Conservation (phyloP, 2,797 vertebrate species). For the Malurus splendens region DNA sequence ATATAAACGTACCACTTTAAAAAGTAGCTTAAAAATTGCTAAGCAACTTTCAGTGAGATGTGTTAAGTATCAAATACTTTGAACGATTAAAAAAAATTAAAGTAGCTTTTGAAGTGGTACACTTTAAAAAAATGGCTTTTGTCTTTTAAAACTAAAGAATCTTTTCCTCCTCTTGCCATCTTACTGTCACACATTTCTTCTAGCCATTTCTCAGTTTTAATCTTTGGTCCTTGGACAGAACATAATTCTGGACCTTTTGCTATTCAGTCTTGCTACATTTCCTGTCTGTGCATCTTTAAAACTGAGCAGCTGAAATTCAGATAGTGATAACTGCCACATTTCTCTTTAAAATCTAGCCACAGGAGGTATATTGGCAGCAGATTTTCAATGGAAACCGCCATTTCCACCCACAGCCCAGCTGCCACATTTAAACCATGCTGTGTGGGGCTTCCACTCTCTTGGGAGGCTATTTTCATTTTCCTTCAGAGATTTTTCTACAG, state of each 20-base stretch:
- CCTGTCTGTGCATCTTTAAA: background rate
- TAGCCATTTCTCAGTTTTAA: background rate
- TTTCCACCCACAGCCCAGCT: slow-evolving; percentile 51
- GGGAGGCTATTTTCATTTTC: slow-evolving; percentile 39
- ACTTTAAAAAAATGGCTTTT: background rate
- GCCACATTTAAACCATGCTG: slow-evolving; percentile 42
- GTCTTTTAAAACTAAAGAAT: background rate
- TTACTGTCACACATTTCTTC: background rate
- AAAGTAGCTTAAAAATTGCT: background rate
- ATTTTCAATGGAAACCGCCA: slow-evolving; percentile 36
- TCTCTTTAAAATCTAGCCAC: background rate
- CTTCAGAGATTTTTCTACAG: slow-evolving; percentile 2
- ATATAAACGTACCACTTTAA: background rate
- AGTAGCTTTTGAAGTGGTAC: background rate
- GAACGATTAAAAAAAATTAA: background rate
- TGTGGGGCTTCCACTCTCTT: slow-evolving; percentile 51
- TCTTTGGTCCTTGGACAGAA: background rate
- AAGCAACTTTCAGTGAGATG: background rate
- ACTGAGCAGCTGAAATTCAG: background rate
- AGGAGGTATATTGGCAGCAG: slow-evolving; percentile 33
- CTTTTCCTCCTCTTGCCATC: background rate
- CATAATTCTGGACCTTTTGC: background rate
- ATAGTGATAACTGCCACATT: background rate
- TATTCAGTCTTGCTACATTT: background rate
- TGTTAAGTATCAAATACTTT: background rate